These are phyloP conservation scores for Bactericera cockerelli DNA, from an alignment of 1,140 invertebrate genomes.

Conservation along the genomic window DNA sequence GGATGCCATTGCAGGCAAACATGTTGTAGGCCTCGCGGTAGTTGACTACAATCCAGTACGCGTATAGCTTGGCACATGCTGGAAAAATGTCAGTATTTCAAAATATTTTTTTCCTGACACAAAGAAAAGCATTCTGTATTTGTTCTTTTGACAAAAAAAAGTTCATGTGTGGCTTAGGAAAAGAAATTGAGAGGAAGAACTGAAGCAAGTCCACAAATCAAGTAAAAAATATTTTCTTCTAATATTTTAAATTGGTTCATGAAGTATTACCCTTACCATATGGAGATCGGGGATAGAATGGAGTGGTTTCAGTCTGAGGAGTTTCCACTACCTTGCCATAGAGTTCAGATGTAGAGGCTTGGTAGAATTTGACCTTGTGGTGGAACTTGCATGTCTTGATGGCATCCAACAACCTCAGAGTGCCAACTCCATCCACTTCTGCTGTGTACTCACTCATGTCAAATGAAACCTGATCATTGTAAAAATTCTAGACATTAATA, in stretches of 20 bases:
- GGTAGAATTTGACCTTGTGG: conserved; percentile 81
- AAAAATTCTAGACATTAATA: too few relatives aligned
- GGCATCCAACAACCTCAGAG: conserved; percentile 85
- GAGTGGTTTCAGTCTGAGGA: conserved; percentile 94
- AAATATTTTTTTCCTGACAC: too few relatives aligned
- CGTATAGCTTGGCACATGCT: conserved; percentile 97
- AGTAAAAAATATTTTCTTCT: too few relatives aligned
- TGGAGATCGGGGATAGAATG: conserved; percentile 98
- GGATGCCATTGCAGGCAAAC: conserved; percentile 95
- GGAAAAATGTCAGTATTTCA: too few relatives aligned
- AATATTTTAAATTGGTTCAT: too few relatives aligned
- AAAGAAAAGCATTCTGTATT: too few relatives aligned
- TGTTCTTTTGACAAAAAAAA: too few relatives aligned
- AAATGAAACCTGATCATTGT: conserved; percentile 85
- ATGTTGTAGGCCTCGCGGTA: conserved; percentile 96
- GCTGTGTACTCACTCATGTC: conserved; percentile 98
- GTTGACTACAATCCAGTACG: conserved; percentile 97
- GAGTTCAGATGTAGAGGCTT: conserved; percentile 95
- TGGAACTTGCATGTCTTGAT: conserved; percentile 82
- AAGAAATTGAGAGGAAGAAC: too few relatives aligned
- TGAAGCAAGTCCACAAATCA: too few relatives aligned
- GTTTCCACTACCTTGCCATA: conserved; percentile 95
- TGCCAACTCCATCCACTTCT: conserved; percentile 97
- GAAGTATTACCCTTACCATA: too few relatives aligned
- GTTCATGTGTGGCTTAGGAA: too few relatives aligned